These are phyloP conservation scores for Miltochrista miniata DNA, from an alignment of 2,888 invertebrate genomes.

Conservation along the genomic window DNA sequence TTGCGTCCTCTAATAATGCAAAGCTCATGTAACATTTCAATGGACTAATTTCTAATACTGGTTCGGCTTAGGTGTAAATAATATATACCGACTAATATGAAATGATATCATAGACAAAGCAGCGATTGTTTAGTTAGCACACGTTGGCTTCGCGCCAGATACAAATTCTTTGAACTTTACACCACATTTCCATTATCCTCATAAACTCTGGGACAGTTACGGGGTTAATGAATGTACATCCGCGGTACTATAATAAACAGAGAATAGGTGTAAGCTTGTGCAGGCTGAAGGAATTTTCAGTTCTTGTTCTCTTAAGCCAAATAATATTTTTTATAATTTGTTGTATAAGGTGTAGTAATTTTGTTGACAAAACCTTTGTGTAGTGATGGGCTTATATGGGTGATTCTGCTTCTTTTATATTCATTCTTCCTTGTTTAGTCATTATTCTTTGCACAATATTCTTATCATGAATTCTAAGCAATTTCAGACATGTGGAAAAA, in stretches of 20 bases:
- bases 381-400: slow-evolving; percentile 1
- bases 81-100: slow-evolving; percentile 32
- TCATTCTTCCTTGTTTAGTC: too few relatives aligned
- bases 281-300: too few relatives aligned
- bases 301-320: too few relatives aligned
- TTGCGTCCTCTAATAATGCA: too few relatives aligned
- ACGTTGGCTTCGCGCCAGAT: slow-evolving; percentile 59
- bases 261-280: slow-evolving; percentile 34
- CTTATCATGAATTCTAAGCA: too few relatives aligned
- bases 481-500: too few relatives aligned
- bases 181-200: slow-evolving; percentile 71
- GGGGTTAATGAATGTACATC: slow-evolving; percentile 60
- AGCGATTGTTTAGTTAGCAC: slow-evolving; percentile 44
- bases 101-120: slow-evolving; percentile 47
- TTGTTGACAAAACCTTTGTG: slow-evolving; percentile 11
- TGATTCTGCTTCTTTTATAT: too few relatives aligned
- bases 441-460: too few relatives aligned
- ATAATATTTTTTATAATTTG: too few relatives aligned
- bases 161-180: slow-evolving; percentile 65
- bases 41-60: too few relatives aligned
- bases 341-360: too few relatives aligned
- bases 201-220: slow-evolving; percentile 54
- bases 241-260: slow-evolving; percentile 41
- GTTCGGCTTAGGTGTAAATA: slow-evolving; percentile 13
- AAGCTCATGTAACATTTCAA: too few relatives aligned